phyloP scores from a whole-genome alignment of 2,888 invertebrate species.

The Synergus itoensis region DNA sequence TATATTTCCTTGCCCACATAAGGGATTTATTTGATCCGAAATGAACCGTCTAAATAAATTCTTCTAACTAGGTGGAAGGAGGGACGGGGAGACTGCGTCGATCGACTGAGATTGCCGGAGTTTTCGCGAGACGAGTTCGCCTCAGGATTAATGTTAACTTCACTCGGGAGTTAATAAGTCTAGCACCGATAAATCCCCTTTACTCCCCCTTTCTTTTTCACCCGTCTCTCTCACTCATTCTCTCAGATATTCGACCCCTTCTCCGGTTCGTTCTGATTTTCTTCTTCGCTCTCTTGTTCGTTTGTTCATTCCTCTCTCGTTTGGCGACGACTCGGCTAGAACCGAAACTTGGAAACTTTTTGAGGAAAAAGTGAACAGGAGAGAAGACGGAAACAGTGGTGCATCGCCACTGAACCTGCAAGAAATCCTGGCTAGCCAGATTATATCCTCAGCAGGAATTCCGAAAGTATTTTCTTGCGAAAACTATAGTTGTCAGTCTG shows the following conservation, averaged over 20 bases:
- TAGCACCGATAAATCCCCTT: slow-evolving; percentile 72
- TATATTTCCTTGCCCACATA: slow-evolving; percentile 26
- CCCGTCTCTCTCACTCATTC: slow-evolving; percentile 42
- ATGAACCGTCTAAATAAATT: slow-evolving; percentile 42
- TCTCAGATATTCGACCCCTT: slow-evolving; percentile 48
- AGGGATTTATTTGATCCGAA: slow-evolving; percentile 39
- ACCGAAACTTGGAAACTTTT: slow-evolving; percentile 56
- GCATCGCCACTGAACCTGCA: background rate
- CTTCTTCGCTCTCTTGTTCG: slow-evolving; percentile 19
- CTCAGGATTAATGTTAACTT: slow-evolving; percentile 74
- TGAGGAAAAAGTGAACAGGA: slow-evolving; percentile 46
- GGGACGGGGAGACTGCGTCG: slow-evolving; percentile 29
- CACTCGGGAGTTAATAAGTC: slow-evolving; percentile 74
- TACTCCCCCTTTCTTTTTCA: slow-evolving; percentile 58
- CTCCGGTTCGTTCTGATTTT: slow-evolving; percentile 17
- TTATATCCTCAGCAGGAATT: slow-evolving; percentile 2
- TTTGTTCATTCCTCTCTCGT: slow-evolving; percentile 42
- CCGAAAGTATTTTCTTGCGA: background rate
- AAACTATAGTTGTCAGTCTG: background rate
- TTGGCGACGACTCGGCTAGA: slow-evolving; percentile 45
- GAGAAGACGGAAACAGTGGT: slow-evolving; percentile 32
- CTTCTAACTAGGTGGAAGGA: slow-evolving; percentile 37
- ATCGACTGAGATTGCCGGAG: slow-evolving; percentile 57
- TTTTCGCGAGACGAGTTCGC: slow-evolving; percentile 56
- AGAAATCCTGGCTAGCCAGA: background rate